Conservation (phyloP, 2,797 vertebrate genomes). For the Mergus octosetaceus region DNA sequence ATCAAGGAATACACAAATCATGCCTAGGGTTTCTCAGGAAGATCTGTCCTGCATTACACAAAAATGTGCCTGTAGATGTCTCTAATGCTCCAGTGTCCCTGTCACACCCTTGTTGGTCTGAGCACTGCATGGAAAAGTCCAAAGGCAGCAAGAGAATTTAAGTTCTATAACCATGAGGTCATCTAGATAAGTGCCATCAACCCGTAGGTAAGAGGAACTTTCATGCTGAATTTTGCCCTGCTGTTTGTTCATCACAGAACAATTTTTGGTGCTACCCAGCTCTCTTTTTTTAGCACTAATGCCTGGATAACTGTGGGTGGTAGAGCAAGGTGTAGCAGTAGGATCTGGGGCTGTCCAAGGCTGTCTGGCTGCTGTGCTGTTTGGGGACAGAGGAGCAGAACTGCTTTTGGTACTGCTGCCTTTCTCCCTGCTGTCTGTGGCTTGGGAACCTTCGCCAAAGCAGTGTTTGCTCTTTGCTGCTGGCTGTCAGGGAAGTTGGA, state of each 20-base stretch:
- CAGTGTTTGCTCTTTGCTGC: background rate
- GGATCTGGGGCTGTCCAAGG: background rate
- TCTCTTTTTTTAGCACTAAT: background rate
- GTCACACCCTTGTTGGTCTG: accelerated
- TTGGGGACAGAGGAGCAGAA: background rate
- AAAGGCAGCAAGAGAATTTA: background rate
- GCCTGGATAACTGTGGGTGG: too few relatives aligned
- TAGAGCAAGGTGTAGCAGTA: background rate
- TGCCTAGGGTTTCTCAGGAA: background rate
- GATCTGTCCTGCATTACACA: background rate
- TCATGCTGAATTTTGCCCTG: background rate
- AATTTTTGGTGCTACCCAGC: background rate
- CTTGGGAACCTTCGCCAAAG: background rate
- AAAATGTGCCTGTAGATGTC: background rate
- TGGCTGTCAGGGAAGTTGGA: background rate
- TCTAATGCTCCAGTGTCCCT: background rate
- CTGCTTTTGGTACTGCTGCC: background rate
- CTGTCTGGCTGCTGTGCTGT: background rate
- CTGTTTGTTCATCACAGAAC: background rate
- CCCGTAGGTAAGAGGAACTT: background rate
- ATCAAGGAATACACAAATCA: background rate
- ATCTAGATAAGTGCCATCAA: background rate
- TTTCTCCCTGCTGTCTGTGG: background rate
- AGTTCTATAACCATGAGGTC: background rate
- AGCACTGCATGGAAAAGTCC: background rate